Conservation (phyloP, 2,797 vertebrate genomes). For the Psittacula derbiana region DNA sequence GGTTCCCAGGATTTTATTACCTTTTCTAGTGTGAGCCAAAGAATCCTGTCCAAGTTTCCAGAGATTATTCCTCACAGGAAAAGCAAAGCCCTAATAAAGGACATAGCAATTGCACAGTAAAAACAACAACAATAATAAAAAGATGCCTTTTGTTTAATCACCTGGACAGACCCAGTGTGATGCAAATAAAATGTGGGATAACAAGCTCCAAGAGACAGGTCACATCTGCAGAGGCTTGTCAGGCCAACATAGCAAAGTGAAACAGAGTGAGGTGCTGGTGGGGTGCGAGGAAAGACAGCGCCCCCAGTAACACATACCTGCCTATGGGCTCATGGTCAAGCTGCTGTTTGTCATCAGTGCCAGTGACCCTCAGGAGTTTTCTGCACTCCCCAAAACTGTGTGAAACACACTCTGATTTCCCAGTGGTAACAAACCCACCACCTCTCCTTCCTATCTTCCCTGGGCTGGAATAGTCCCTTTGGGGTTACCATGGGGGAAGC, state of each 20-base stretch:
- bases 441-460: neutral
- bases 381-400: neutral
- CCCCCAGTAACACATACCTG: neutral
- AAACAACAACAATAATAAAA: conserved; percentile 48
- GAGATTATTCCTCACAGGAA: conserved; percentile 50
- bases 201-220: neutral
- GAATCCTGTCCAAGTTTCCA: conserved; percentile 66
- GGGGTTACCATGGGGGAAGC: neutral
- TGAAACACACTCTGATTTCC: neutral
- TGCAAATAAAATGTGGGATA: neutral
- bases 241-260: neutral
- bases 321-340: neutral
- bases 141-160: conserved; percentile 51
- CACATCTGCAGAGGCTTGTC: neutral
- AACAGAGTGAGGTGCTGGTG: neutral
- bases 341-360: neutral
- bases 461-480: neutral
- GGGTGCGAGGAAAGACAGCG: neutral
- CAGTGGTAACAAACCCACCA: neutral
- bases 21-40: conserved; percentile 44
- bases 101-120: conserved; percentile 18
- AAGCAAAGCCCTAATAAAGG: conserved; percentile 53
- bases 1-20: conserved; percentile 64
- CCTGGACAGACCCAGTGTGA: neutral
- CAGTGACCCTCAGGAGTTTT: neutral